These are phyloP conservation scores for Oeneis ivallda DNA, from an alignment of 2,888 invertebrate species.

Conservation along the genomic window DNA sequence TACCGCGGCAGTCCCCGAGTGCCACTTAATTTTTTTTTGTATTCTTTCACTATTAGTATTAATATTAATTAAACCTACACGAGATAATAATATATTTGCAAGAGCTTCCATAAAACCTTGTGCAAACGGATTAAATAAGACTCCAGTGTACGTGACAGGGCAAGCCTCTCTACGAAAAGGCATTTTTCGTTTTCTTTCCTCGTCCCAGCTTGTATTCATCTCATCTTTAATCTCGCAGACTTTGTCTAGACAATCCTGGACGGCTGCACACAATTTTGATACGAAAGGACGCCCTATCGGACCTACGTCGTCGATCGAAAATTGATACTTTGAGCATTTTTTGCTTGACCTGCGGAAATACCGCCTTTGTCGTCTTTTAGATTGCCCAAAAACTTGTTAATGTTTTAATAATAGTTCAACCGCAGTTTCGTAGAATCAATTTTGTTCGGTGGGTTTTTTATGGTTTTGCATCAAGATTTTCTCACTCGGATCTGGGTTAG, in stretches of 20 bases:
- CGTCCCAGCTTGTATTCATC: slow-evolving; percentile 70
- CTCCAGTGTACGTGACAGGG: slow-evolving; percentile 75
- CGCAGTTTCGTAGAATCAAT: slow-evolving; percentile 3
- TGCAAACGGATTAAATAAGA: slow-evolving; percentile 76
- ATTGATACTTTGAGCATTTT: slow-evolving; percentile 38
- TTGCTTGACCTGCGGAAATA: slow-evolving; percentile 36
- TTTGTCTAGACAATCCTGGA: slow-evolving; percentile 64
- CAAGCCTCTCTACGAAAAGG: slow-evolving; percentile 69
- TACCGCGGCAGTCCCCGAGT: too few species aligned
- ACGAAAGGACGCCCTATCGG: slow-evolving; percentile 48
- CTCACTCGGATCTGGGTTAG: neutral
- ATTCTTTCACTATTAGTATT: neutral
- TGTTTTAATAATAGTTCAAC: slow-evolving; percentile 29
- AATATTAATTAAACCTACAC: neutral
- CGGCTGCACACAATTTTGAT: slow-evolving; percentile 59
- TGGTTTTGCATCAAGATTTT: slow-evolving; percentile 1
- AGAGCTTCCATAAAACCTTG: slow-evolving; percentile 57
- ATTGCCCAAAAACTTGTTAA: slow-evolving; percentile 29
- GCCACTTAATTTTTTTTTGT: too few species aligned
- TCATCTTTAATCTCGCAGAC: slow-evolving; percentile 76
- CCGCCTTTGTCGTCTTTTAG: slow-evolving; percentile 30
- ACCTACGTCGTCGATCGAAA: slow-evolving; percentile 44
- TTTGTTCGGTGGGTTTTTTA: slow-evolving; percentile 4
- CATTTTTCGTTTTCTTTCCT: slow-evolving; percentile 70
- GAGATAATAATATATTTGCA: slow-evolving; percentile 42